Percentiles rank a stretch among this genome's conserved stretches.
phyloP scores from a whole-genome alignment of 2,797 vertebrate genomes.

The Clarias fuscus region DNA sequence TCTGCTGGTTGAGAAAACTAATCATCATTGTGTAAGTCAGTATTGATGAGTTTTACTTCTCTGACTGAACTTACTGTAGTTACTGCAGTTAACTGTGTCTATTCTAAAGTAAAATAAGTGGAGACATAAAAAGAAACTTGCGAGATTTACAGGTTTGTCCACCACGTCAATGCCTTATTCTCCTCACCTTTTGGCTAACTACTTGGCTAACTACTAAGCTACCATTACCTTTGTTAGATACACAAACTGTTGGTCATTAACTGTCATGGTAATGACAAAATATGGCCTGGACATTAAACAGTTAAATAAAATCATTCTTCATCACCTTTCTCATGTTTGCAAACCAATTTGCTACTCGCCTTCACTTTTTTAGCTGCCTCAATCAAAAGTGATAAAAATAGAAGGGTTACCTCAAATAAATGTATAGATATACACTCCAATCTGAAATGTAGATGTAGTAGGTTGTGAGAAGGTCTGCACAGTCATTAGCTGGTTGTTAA shows the following conservation, averaged over 20 bases:
- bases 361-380: neutral
- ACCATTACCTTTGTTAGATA: too few relatives aligned
- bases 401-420: neutral
- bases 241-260: too few relatives aligned
- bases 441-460: constrained; percentile 4
- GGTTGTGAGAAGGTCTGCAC: constrained; percentile 41
- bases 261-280: neutral
- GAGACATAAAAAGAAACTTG: too few relatives aligned
- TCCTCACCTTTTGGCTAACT: too few relatives aligned
- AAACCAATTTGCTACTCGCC: neutral
- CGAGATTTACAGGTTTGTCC: too few relatives aligned
- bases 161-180: too few relatives aligned
- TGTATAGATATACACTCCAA: neutral
- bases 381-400: neutral
- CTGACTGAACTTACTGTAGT: neutral
- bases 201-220: too few relatives aligned
- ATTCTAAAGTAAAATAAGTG: too few relatives aligned
- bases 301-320: constrained; percentile 3
- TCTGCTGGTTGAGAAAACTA: constrained; percentile 59
- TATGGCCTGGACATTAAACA: constrained; percentile 2
- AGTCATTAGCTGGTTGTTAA: constrained; percentile 50
- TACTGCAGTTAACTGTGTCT: too few relatives aligned
- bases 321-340: constrained; percentile 7
- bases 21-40: neutral
- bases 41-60: neutral